These are phyloP conservation scores for Bactericera cockerelli DNA, from an alignment of 1,140 invertebrate species.

Conservation along the genomic window DNA sequence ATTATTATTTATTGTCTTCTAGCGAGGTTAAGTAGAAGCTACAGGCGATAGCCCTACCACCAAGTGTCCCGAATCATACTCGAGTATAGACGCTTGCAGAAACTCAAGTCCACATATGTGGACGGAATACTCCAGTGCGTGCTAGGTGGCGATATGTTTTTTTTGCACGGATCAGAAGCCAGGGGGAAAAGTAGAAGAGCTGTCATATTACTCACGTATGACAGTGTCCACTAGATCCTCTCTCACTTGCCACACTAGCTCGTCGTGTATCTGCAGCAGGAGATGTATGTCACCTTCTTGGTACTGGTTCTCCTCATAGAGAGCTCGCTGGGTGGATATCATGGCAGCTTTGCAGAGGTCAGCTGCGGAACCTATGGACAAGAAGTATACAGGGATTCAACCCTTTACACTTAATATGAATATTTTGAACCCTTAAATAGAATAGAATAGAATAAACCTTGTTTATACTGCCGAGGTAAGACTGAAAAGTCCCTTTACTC, in stretches of 20 bases:
- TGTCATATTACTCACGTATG: constrained; percentile 22
- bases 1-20: neutral
- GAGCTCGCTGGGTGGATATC: constrained; percentile 28
- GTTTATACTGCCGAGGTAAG: too few species aligned
- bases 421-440: too few species aligned
- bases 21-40: neutral
- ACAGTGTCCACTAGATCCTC: constrained; percentile 21
- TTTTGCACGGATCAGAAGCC: too few species aligned
- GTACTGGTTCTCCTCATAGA: constrained; percentile 21
- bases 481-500: too few species aligned
- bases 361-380: constrained; percentile 36
- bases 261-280: constrained; percentile 42
- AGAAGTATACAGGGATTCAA: neutral
- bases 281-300: constrained; percentile 22
- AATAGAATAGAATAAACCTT: too few species aligned
- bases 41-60: neutral
- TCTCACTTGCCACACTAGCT: constrained; percentile 37
- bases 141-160: too few species aligned
- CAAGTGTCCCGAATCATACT: neutral
- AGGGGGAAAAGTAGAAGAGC: too few species aligned
- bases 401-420: neutral
- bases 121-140: too few species aligned
- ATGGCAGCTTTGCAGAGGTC: constrained; percentile 43
- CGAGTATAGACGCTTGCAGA: neutral
- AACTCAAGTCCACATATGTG: neutral